Conservation (phyloP, 2,113 vertebrate genomes). For the Bos javanicus region DNA sequence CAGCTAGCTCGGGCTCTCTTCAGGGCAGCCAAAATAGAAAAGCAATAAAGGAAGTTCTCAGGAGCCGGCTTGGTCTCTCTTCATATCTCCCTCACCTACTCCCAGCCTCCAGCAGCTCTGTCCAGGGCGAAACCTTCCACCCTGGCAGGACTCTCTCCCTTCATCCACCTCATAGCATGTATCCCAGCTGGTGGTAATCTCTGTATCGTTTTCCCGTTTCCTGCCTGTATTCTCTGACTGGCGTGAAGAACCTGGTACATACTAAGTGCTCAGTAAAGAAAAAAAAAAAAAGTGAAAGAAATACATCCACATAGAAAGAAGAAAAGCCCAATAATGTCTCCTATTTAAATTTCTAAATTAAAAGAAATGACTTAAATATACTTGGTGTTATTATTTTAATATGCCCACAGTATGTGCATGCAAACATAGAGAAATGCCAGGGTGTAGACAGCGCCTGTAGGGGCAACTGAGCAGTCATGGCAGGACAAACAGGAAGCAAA, state of each 20-base stretch:
- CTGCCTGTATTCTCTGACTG: neutral
- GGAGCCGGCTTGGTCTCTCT: neutral
- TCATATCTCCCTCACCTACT: neutral
- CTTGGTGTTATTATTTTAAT: neutral
- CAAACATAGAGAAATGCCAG: neutral
- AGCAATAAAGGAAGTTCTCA: fast-evolving
- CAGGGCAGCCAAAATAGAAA: neutral
- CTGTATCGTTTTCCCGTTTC: neutral
- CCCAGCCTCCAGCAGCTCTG: neutral
- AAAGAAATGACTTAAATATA: neutral
- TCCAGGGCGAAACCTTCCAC: no score
- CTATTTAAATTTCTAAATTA: neutral
- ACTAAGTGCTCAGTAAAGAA: neutral
- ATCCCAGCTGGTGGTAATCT: fast-evolving
- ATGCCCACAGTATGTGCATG: neutral
- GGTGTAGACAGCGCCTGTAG: neutral
- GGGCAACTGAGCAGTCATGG: neutral
- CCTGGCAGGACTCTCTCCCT: neutral
- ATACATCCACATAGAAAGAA: neutral
- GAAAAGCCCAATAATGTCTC: neutral
- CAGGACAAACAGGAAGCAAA: neutral
- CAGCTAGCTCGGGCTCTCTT: neutral
- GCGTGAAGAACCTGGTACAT: neutral
- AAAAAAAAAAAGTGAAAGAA: neutral
- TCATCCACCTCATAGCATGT: fast-evolving